phyloP scores from a whole-genome alignment of 2,888 invertebrate genomes.

The Bembecia ichneumoniformis region DNA sequence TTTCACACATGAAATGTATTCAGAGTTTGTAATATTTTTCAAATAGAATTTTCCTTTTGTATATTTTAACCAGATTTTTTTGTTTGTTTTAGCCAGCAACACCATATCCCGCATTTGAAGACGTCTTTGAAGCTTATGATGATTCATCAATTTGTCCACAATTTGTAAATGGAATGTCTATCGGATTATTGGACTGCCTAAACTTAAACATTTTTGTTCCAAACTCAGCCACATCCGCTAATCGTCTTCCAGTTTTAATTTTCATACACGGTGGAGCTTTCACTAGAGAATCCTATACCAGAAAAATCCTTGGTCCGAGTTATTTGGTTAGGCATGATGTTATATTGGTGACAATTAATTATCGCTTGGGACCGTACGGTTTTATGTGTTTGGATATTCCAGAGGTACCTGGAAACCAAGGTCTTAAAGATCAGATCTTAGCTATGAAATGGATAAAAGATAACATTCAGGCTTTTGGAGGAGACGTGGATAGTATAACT shows the following conservation, averaged over 20 bases:
- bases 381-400: conserved; percentile 43
- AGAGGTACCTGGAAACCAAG: conserved; percentile 42
- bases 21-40: background rate
- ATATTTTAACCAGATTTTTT: background rate
- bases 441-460: conserved; percentile 37
- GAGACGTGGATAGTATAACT: conserved; percentile 33
- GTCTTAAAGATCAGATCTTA: conserved; percentile 40
- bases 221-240: conserved; percentile 3
- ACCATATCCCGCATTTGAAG: conserved; percentile 12
- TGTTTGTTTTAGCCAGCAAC: conserved; percentile 9
- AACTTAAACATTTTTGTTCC: conserved; percentile 60
- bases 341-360: conserved; percentile 28
- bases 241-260: conserved; percentile 8
- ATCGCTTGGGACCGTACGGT: conserved; percentile 47
- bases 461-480: conserved; percentile 40
- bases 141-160: conserved; percentile 29
- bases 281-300: conserved; percentile 1
- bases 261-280: conserved; percentile 9
- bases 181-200: conserved; percentile 63
- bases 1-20: background rate
- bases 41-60: background rate
- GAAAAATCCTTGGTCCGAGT: conserved; percentile 2
- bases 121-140: conserved; percentile 18
- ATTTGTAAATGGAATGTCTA: conserved; percentile 18
- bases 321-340: conserved; percentile 9